Evolutionary conservation across 2,113 vertebrate genomes (phyloP), one percentile per base, ranked within the genome.

Genomic region (Hippocampus abdominalis): DNA sequence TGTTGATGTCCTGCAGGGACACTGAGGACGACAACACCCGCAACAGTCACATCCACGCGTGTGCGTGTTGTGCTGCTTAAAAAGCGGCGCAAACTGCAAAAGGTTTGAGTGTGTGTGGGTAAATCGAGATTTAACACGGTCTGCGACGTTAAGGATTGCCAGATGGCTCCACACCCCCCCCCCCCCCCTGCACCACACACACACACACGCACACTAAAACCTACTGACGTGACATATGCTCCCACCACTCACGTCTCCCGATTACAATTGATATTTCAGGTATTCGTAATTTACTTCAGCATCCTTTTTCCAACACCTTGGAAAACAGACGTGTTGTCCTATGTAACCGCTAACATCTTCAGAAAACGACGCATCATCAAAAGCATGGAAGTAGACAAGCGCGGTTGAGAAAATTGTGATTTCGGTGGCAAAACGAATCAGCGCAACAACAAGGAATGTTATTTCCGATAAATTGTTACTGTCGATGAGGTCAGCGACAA

Each of bases 1-100:
- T 96, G 91, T 97, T 97, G 85, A 97, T 97, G 70, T 97, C 95
- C 87, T 96, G 95, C 80, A 97, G 89, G 0, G 95, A 97, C 25
- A 97, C 95, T 97, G 89, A 25, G 65, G 32, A 32, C 54, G 48
- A 46, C 40, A 51, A 5, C 2, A 18, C 7, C 3, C 48, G 7
- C 16, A 51, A 61, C 27, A 32, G 7, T 21, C 16, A 8, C 48
- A 21, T 51, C 20, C 15, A 18, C 1, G 16, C 4, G 15, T 4
- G 48, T 49, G 48, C 48, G 15, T 75, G 67, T 77, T 69, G 79
- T 84, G 76, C 78, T 78, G 49, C 29, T 32, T 5, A 32, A 32
- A 32, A 32, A 32, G 29, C 29, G 29, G 29, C 29, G 4, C 29
- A 32, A 32, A 3, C 29, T 32, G 29, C 29, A 32, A 32, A 32